Base-by-base conservation (phyloP, 2,888 invertebrate species). In the Athrips mouffetella region DNA sequence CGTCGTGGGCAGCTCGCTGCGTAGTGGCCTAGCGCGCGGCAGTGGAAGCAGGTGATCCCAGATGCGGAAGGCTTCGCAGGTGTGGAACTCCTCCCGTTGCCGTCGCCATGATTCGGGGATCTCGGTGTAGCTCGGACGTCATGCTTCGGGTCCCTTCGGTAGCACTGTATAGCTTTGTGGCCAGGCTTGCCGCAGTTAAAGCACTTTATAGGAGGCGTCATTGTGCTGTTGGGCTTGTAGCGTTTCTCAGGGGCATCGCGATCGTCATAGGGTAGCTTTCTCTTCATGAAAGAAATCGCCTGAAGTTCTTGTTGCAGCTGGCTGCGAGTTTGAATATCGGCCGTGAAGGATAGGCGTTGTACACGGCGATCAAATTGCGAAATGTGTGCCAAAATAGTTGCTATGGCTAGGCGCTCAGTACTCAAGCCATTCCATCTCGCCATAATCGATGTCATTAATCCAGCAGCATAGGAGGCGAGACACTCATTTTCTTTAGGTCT, bases 401-500 rank as follows among this genome's bases (percentile, higher is more conserved):
- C 20, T 2, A 39, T 20, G 1, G 39, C 39, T n/a, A 39, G n/a
- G n/a, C 21, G 4, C 11, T 39, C 39, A 18, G 11, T 21, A 3
- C 2, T 11, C n/a, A 39, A 2, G 5, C 11, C 11, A 7, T 39
- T 21, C 39, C 39, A 39, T 6, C 39, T 7, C 11, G 39, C 20
- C 20, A 39, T 20, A 21, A 39, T 4, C 10, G 21, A 39, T 3
- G 20, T 39, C 21, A 39, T n/a, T n/a, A 21, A n/a, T 3, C n/a
- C 3, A n/a, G 39, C 39, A 20, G 39, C 39, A n/a, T 39, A 39
- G 8, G 39, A 3, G 5, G 35, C 5, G 7, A 35, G 18, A 18
- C 35, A 16, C 16, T 35, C 35, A 7, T 16, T 16, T 16, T 35
- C 42, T 29, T 42, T 42, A 13, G 42, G 42, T 27, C n/a, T 42